Evolutionary conservation across 2,113 vertebrate genomes (phyloP).

Genomic region (Zingel zingel): DNA sequence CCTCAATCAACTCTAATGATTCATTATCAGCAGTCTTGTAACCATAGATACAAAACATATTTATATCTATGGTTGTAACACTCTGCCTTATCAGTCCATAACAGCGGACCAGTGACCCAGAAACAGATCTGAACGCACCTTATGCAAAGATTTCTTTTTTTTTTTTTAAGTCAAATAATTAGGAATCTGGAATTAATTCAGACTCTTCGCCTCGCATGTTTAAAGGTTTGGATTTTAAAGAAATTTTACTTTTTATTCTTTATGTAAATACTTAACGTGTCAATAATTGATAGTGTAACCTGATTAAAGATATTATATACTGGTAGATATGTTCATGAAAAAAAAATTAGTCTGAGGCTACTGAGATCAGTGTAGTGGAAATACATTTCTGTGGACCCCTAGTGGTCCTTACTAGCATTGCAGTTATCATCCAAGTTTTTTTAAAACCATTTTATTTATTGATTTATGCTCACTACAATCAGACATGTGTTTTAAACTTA

Average conservation of each 20-base stretch:
- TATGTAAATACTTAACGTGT: slow-evolving; percentile 19
- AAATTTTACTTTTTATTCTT: neutral
- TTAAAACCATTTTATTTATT: neutral
- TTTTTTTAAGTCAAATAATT: neutral
- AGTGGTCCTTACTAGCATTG: neutral
- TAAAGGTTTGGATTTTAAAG: neutral
- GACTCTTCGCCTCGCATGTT: neutral
- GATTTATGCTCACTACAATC: neutral
- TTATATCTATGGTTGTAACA: neutral
- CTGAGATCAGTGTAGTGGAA: neutral
- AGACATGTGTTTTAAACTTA: neutral
- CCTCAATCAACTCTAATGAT: slow-evolving; percentile 38
- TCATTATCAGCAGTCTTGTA: neutral
- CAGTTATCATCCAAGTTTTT: neutral
- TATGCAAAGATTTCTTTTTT: neutral
- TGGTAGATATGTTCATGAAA: neutral
- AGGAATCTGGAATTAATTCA: neutral
- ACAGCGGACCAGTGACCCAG: neutral
- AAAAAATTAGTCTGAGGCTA: neutral
- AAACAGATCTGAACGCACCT: slow-evolving; percentile 1
- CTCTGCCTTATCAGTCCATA: neutral
- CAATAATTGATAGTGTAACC: neutral
- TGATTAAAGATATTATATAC: slow-evolving; percentile 10
- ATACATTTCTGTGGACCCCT: neutral
- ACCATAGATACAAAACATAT: too few species aligned